Evolutionary conservation across 2,113 vertebrate genomes (phyloP), one percentile per base, ranked within the genome.

Genomic region (Craseonycteris thonglongyai): DNA sequence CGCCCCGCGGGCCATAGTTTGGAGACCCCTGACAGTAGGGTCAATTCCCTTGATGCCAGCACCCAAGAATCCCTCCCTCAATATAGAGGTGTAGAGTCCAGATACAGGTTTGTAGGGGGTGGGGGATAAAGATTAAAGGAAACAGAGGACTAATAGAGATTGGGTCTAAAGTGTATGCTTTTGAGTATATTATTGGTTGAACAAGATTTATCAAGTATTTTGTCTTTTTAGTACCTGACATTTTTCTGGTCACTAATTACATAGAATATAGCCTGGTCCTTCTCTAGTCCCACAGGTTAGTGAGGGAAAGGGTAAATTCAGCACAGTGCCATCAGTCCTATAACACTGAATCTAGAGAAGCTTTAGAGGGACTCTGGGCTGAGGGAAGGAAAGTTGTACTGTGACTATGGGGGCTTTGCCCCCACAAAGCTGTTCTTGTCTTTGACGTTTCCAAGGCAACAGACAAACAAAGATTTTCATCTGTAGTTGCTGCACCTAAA

Each of bases 21-120:
- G n/a, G n/a, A n/a, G n/a, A n/a, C n/a, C n/a, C n/a, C 76, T 88
- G 89, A 96, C 54, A 11, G 28, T 65, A 93, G 59, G 96, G 56
- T 94, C 38, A 7, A 74, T 96, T 98, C 88, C 95, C 74, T 85
- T 97, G 88, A 97, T 95, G 83, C 38, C 93, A 93, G 79, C 74
- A 90, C 61, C 88, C 76, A 49, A n/a, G 82, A 95, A 82, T 75
- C 74, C 18, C 65, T 0, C 0, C 56, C 33, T 54, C 26, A 30
- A 5, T 83, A n/a, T 85, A 78, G 71, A 54, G 85, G 61, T 90
- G 38, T 89, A 87, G 94, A 97, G 54, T 90, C 88, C 87, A 89
- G 22, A 8, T 93, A 1, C 40, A 47, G 56, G 11, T 45, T 0
- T 1, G 71, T n/a, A n/a, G n/a, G n/a, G 54, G 63, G 19, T 86